Base-by-base conservation (phyloP, 2,113 vertebrate genomes). In the Heteronetta atricapilla region DNA sequence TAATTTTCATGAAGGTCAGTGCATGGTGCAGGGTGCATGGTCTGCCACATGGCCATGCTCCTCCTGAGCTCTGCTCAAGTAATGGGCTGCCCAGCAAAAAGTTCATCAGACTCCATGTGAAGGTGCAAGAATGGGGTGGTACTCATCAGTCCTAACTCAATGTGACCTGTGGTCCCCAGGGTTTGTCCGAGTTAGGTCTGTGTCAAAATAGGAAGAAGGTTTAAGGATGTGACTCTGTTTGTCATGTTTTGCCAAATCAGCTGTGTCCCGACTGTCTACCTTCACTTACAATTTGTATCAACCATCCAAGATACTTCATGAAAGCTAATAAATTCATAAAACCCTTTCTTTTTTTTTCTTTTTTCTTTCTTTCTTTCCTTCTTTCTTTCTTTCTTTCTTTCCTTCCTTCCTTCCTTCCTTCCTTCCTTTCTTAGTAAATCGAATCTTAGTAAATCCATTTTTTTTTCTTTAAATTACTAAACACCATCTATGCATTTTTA, bases 41-140 rank as follows among this genome's bases (percentile, higher is more conserved):
- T 13, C 42, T 70, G 19, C 22, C 46, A 46, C 60, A 62, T 0
- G 7, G 15, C 36, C 20, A 10, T 6, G 4, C 1, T 77, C 1
- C 22, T 53, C 7, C 44, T 48, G 23, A 73, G 33, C 42, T 16
- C 21, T 56, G 29, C 76, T 70, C 40, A 77, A 33, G 42, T n/a
- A 92, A 28, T 16, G 33, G 20, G 25, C 13, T 76, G 34, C 2
- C 8, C 59, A 12, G 50, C 3, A 5, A 52, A 52, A 50, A 25
- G 22, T 23, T 23, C 46, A 23, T 31, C 64, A 67, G 56, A 36
- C 11, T 75, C 42, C 18, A 22, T 40, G 20, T 21, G 26, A 59
- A 19, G 60, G 42, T 2, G 0, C 19, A 56, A 59, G 69, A 81
- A n/a, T 13, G 18, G 28, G 2, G 5, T 70, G 10, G 8, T 44